Evolutionary conservation across 2,113 vertebrate species (phyloP), one percentile per base, ranked within the genome.

Genomic region (Hoplias malabaricus): DNA sequence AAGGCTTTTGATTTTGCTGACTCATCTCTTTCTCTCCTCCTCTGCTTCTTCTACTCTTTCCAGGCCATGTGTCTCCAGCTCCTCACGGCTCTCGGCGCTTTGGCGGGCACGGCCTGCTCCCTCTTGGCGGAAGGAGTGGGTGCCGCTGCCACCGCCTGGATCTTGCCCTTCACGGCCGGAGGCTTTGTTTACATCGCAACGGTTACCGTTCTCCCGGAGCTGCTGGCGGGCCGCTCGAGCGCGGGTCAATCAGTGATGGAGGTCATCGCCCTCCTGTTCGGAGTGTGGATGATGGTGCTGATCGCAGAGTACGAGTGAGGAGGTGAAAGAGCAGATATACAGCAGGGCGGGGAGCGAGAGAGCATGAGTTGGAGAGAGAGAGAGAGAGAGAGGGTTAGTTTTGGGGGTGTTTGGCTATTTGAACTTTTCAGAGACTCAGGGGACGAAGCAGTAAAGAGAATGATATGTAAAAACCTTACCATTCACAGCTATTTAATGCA

Each of bases 41-140:
- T 62, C 7, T 2, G 38, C 12, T 53, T 69, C 6, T 42, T 9
- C 54, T 25, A 53, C 46, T 43, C 25, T 57, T 80, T 13, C 38
- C 84, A 98, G 96, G 96, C 96, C 2, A 96, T 98, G 94, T 92
- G 91, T 89, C 93, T 98, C 0, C 96, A 98, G 89, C 94, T 98
- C 80, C 86, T 96, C 73, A 98, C 96, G 0, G 95, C 96, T 0
- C 3, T 96, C 54, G 96, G 96, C 0, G 96, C 96, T 0, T 82
- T 98, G 80, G 95, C 94, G 0, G 96, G 95, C 77, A 95, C 96
- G 0, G 87, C 88, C 29, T 96, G 94, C 90, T 96, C 96, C 11
- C 90, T 98, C 2, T 72, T 97, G 87, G 93, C 96, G 0, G 95
- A 98, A 84, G 95, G 95, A 0, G 91, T 94, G 14, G 93, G 94